A percentile compares a stretch with the other conserved stretches of the same genome.
Conservation (phyloP, 2,113 vertebrate species). For the Sarotherodon lohbergeri region DNA sequence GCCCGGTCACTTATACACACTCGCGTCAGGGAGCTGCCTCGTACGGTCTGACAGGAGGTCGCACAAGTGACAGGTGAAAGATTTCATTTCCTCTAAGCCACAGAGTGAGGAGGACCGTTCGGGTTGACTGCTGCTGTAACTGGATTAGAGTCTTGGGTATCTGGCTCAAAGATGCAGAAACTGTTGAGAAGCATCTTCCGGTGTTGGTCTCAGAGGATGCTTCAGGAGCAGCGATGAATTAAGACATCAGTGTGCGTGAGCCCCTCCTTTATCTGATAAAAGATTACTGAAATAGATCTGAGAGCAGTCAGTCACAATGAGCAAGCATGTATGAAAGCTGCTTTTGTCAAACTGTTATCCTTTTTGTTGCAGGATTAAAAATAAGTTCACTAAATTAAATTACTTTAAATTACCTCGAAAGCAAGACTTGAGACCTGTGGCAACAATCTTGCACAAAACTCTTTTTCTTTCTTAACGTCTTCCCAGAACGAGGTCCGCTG, state of each 20-base stretch:
- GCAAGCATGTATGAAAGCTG: neutral
- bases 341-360: neutral
- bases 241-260: neutral
- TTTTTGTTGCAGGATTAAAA: neutral
- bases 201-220: neutral
- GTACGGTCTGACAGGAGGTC: neutral
- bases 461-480: neutral
- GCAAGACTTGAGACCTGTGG: neutral
- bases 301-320: neutral
- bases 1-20: neutral
- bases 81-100: neutral
- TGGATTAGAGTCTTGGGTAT: neutral
- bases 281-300: neutral
- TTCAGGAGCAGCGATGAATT: neutral
- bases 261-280: neutral
- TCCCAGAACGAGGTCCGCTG: fast-evolving
- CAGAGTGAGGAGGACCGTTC: neutral
- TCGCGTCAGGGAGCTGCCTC: neutral
- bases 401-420: neutral
- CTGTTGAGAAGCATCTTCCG: neutral
- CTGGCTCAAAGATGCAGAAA: neutral
- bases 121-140: neutral
- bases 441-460: neutral
- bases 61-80: neutral
- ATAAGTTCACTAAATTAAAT: neutral